Evolutionary conservation across 2,113 vertebrate genomes (phyloP), one percentile per base, ranked within the genome.

Genomic region (Proteles cristata): DNA sequence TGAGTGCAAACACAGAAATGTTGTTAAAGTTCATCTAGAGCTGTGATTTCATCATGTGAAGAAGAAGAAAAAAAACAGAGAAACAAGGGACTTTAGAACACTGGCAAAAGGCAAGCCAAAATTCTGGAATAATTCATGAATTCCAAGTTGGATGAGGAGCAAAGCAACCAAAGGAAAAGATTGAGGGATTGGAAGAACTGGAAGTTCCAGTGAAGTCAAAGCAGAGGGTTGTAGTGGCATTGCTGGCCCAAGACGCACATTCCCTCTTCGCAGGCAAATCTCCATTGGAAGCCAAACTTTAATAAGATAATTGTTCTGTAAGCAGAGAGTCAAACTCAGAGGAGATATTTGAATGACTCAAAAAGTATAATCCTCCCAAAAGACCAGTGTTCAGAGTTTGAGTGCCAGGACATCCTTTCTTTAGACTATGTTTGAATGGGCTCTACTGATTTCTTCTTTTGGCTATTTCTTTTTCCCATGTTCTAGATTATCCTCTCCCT

Each of bases 121-220:
- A 73, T 91, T 90, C 35, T 91, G 69, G 21, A 80, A 79, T 65
- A 63, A 79, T 93, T 91, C 21, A 50, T 33, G 45, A 12, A 93
- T 31, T 58, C 25, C 69, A n/a, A 95, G 25, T 73, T 96, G 82
- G 86, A 66, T 61, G 53, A 63, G 9, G 55, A 93, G 25, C 58
- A 50, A 87, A 95, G 50, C 16, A 84, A 84, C 79, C 28, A 73
- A 84, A 96, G 17, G 77, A 77, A 55, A 90, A 90, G 33, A 17
- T 0, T 25, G 63, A 66, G 35, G 25, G 65, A 88, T 3, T 84
- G 33, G 33, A 91, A 84, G 82, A 91, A 58, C 43, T 39, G 68
- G 11, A 76, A 28, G n/a, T 65, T 48, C 50, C 33, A n/a, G 9
- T 33, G 68, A 93, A 90, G 74, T 88, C 77, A 84, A 88, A 88